These are phyloP conservation scores for Metridium senile DNA, from an alignment of 92 coral and sea anemone genomes.

Conservation along the genomic window DNA sequence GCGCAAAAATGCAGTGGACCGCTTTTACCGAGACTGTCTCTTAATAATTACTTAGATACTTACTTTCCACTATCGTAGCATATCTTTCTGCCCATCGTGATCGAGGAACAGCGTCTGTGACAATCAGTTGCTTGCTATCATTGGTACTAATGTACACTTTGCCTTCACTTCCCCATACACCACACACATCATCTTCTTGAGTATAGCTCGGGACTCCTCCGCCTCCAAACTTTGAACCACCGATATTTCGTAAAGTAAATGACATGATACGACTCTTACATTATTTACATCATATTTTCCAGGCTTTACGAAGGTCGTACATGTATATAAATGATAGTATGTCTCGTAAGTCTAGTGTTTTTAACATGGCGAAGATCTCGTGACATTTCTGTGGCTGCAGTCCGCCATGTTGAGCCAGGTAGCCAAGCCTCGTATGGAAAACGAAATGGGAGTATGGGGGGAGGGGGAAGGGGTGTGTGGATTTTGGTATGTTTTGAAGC, in stretches of 20 bases:
- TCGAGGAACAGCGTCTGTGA: slow-evolving; percentile 78
- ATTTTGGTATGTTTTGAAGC: too few relatives aligned
- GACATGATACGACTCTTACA: slow-evolving; percentile 23
- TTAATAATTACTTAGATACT: too few relatives aligned
- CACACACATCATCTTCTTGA: slow-evolving; percentile 27
- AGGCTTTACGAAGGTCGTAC: not conserved
- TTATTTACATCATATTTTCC: not conserved
- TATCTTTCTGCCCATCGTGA: slow-evolving; percentile 60
- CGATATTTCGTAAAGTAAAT: slow-evolving; percentile 49
- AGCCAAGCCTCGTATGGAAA: not conserved
- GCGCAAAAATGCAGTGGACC: too few relatives aligned
- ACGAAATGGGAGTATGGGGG: not conserved
- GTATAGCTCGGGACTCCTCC: not conserved
- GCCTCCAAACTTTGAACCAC: slow-evolving; percentile 51
- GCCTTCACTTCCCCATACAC: slow-evolving; percentile 82
- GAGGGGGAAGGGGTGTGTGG: too few relatives aligned
- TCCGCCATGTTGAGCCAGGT: slow-evolving; percentile 21
- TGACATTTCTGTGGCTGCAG: not conserved
- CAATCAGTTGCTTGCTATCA: slow-evolving; percentile 61
- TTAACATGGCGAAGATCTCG: not conserved
- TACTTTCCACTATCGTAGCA: slow-evolving; percentile 2
- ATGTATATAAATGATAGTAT: not conserved
- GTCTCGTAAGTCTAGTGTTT: not conserved
- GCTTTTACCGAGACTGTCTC: too few relatives aligned
- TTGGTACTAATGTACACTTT: slow-evolving; percentile 73